Percentiles rank a stretch among this genome's conserved stretches.
phyloP scores from a whole-genome alignment of 2,113 vertebrate species.

The Dasypus novemcinctus region DNA sequence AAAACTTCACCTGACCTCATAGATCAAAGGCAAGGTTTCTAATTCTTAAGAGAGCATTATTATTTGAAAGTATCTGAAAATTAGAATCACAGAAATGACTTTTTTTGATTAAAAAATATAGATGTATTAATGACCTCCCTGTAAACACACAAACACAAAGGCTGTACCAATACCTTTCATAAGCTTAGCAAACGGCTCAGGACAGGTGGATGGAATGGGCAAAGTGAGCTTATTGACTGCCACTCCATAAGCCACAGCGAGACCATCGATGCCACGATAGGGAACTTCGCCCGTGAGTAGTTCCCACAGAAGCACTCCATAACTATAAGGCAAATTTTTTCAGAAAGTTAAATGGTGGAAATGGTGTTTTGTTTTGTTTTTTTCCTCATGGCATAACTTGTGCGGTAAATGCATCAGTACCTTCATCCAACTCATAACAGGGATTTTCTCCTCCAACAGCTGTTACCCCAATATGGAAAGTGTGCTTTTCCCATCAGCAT shows the following conservation, averaged over 20 bases:
- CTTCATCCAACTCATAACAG: too few relatives aligned
- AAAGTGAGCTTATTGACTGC: conserved; percentile 97
- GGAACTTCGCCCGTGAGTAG: conserved; percentile 97
- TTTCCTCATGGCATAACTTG: background rate
- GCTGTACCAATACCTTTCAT: conserved; percentile 91
- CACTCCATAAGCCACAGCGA: conserved; percentile 96
- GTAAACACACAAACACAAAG: background rate
- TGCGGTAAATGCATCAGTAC: too few relatives aligned
- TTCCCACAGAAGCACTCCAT: conserved; percentile 97
- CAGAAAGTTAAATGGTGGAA: background rate
- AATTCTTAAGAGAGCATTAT: background rate
- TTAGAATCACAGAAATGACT: background rate
- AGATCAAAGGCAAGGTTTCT: background rate
- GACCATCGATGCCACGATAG: conserved; percentile 95
- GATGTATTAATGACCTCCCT: background rate
- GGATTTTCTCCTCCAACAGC: background rate
- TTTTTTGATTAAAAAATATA: background rate
- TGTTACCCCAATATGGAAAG: background rate
- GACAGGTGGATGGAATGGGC: conserved; percentile 96
- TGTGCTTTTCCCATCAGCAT: rapidly evolving
- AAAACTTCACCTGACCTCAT: background rate
- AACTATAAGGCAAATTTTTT: conserved; percentile 84
- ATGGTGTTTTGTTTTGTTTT: conserved; percentile 53
- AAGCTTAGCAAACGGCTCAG: conserved; percentile 95
- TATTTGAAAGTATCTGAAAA: background rate